Conservation (phyloP, 2,113 vertebrate species). For the Eurystomus gularis region DNA sequence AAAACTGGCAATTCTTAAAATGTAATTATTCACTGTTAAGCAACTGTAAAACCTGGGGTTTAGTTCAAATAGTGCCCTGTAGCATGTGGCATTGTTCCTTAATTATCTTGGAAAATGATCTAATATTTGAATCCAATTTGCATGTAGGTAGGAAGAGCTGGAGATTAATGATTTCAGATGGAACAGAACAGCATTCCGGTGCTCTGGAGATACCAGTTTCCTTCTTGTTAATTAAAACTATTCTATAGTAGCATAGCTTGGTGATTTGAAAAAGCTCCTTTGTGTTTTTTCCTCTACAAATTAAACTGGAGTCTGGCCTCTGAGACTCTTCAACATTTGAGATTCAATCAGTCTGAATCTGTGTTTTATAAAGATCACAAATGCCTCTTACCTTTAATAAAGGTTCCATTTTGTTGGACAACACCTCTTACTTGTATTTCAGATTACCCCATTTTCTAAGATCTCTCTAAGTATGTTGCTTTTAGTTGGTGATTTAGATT, state of each 20-base stretch:
- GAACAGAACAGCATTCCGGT: neutral
- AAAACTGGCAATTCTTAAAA: neutral
- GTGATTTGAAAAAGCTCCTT: neutral
- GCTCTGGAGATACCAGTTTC: neutral
- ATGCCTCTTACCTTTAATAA: neutral
- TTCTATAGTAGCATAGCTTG: neutral
- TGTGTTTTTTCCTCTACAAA: neutral
- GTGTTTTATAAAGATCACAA: neutral
- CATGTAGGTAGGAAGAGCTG: neutral
- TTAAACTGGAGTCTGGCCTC: neutral
- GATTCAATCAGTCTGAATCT: neutral
- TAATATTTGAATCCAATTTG: neutral
- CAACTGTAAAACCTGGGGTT: neutral
- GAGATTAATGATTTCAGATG: neutral
- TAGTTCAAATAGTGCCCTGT: neutral
- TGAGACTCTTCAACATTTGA: neutral
- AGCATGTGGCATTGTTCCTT: neutral
- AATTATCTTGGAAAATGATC: neutral
- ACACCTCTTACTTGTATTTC: neutral
- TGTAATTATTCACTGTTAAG: neutral
- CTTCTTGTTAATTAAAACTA: neutral
- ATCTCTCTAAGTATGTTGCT: neutral
- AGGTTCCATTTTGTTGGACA: neutral
- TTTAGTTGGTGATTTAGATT: constrained; percentile 36
- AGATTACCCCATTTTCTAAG: neutral